phyloP scores from a whole-genome alignment of 2,113 vertebrate species.

The Balaenoptera acutorostrata region DNA sequence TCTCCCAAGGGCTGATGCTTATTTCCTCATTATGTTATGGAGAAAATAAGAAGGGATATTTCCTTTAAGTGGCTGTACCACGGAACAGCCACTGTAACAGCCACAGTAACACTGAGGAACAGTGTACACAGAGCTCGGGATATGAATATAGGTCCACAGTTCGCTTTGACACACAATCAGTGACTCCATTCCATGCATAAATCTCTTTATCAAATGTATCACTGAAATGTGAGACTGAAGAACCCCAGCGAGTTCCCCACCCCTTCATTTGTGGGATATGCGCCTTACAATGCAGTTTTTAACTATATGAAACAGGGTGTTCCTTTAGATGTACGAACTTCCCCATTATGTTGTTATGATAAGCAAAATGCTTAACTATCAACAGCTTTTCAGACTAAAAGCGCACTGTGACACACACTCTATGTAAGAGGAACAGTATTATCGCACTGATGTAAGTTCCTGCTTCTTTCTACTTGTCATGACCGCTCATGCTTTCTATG shows the following conservation, averaged over 20 bases:
- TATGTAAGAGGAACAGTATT: not conserved
- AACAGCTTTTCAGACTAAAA: not conserved
- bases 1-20: not conserved
- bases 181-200: not conserved
- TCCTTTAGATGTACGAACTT: slow-evolving; percentile 38
- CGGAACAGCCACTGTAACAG: no score
- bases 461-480: not conserved
- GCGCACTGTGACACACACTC: not conserved
- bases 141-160: not conserved
- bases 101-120: not conserved
- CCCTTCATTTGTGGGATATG: not conserved
- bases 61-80: not conserved
- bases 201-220: not conserved
- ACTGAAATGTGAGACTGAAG: not conserved
- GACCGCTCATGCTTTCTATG: not conserved
- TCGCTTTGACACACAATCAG: not conserved
- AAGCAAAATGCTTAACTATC: slow-evolving; percentile 34
- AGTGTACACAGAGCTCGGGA: not conserved
- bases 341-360: not conserved
- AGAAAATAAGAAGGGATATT: not conserved
- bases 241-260: not conserved
- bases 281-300: slow-evolving; percentile 5
- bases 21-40: not conserved
- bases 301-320: slow-evolving; percentile 42
- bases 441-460: not conserved